Conservation (phyloP, 2,797 vertebrate genomes). For the Alosa sapidissima region DNA sequence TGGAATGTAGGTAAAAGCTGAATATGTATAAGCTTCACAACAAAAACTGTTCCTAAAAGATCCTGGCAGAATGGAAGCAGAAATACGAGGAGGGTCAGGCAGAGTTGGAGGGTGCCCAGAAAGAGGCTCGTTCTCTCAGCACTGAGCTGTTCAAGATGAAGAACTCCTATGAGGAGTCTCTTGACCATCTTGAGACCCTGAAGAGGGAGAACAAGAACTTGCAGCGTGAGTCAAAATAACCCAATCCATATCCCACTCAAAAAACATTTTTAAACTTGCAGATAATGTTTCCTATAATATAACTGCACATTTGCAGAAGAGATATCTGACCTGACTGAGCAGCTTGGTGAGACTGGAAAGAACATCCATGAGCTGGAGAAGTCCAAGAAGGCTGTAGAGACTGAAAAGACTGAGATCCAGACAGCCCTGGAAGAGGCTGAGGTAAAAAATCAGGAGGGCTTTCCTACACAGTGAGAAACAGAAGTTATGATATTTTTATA, state of each 20-base stretch:
- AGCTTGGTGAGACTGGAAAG: constrained; percentile 83
- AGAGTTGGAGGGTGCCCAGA: constrained; percentile 83
- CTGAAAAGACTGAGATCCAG: constrained; percentile 82
- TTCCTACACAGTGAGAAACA: too few species aligned
- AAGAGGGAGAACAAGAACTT: constrained; percentile 88
- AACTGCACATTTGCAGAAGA: constrained; percentile 69
- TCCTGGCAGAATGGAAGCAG: constrained; percentile 83
- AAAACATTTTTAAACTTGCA: neutral
- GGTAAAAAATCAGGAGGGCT: constrained; percentile 57
- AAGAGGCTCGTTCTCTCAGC: constrained; percentile 79
- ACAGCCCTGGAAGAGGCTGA: constrained; percentile 84
- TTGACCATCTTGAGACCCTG: constrained; percentile 84
- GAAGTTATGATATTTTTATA: neutral
- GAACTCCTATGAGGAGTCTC: constrained; percentile 83
- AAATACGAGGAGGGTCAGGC: constrained; percentile 84
- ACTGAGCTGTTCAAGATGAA: constrained; percentile 89
- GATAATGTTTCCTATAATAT: neutral
- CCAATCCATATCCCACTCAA: neutral
- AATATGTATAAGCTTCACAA: neutral
- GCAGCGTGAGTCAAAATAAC: constrained; percentile 58
- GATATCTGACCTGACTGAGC: constrained; percentile 85
- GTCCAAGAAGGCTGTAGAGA: constrained; percentile 81
- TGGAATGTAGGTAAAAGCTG: neutral
- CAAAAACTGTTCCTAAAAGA: constrained; percentile 42
- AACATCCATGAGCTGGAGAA: constrained; percentile 85